phyloP scores from a whole-genome alignment of 2,113 vertebrate genomes.

The Cathartes aura region DNA sequence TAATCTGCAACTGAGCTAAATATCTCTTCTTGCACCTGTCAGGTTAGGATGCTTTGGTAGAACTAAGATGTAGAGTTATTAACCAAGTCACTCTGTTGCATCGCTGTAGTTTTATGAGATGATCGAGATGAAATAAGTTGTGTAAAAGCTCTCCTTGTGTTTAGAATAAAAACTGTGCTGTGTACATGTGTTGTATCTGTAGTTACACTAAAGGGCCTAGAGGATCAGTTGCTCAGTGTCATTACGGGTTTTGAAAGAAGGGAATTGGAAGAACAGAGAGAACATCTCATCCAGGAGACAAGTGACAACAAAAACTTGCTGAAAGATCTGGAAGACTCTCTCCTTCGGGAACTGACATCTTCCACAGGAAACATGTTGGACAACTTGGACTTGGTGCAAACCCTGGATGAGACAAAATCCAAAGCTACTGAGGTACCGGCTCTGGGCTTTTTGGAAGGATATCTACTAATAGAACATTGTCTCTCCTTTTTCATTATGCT shows the following conservation, averaged over 20 bases:
- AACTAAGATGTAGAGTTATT: neutral
- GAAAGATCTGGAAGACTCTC: slow-evolving; percentile 90
- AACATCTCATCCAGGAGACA: slow-evolving; percentile 91
- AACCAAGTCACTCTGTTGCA: neutral
- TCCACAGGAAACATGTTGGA: slow-evolving; percentile 97
- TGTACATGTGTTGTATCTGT: neutral
- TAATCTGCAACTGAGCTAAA: neutral
- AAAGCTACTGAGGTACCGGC: slow-evolving; percentile 88
- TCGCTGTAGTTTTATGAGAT: neutral
- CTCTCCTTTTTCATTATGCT: neutral
- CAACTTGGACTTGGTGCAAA: slow-evolving; percentile 90
- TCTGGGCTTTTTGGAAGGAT: neutral
- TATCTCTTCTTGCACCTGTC: neutral
- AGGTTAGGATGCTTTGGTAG: neutral
- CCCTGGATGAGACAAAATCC: slow-evolving; percentile 91
- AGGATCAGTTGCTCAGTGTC: slow-evolving; percentile 95
- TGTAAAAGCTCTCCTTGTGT: neutral
- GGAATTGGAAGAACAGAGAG: slow-evolving; percentile 91
- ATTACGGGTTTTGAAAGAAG: slow-evolving; percentile 89
- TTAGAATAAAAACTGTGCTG: neutral
- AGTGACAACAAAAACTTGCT: slow-evolving; percentile 93
- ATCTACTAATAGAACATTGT: accelerated
- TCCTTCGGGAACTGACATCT: slow-evolving; percentile 89
- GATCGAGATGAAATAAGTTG: neutral
- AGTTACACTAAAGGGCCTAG: slow-evolving; percentile 94